These are phyloP conservation scores for Drosophila tripunctata DNA, from an alignment of 2,888 invertebrate genomes.

Conservation along the genomic window DNA sequence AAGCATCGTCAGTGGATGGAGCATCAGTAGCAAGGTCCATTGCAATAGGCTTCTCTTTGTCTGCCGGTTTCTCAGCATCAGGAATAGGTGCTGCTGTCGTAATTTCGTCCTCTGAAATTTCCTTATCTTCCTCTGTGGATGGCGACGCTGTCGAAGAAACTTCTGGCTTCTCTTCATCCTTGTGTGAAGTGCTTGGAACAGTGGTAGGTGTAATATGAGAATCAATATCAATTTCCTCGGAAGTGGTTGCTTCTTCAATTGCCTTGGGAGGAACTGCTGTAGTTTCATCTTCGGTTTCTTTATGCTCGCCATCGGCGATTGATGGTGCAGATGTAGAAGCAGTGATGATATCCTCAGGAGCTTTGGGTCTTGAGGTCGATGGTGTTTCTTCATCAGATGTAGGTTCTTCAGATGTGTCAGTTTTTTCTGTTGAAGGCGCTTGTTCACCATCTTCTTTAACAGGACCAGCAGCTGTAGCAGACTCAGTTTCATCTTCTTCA, in stretches of 20 bases:
- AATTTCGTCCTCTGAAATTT: constrained; percentile 24
- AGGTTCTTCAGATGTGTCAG: constrained; percentile 13
- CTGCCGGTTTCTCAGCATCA: constrained; percentile 17
- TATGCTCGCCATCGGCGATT: constrained; percentile 26
- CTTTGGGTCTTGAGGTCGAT: constrained; percentile 16
- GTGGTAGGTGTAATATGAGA: constrained; percentile 10
- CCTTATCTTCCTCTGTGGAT: constrained; percentile 27
- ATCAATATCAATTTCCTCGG: constrained; percentile 30
- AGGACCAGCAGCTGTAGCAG: constrained; percentile 18
- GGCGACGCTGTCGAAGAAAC: constrained; percentile 24
- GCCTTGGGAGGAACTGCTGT: constrained; percentile 23
- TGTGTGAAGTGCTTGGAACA: constrained; percentile 24
- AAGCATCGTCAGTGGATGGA: constrained; percentile 35
- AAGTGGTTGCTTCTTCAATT: constrained; percentile 28
- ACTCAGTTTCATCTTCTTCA: constrained; percentile 22
- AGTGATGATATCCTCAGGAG: constrained; percentile 20
- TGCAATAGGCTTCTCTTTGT: constrained; percentile 32
- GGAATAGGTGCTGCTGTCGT: constrained; percentile 28
- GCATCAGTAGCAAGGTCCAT: constrained; percentile 26
- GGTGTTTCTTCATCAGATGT: constrained; percentile 17
- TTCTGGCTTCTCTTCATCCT: constrained; percentile 27
- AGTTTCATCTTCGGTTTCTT: constrained; percentile 2
- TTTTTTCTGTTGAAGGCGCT: constrained; percentile 38
- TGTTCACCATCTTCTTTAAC: constrained; percentile 8
- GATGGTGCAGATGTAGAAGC: constrained; percentile 24